Evolutionary conservation across 1,140 invertebrate genomes (phyloP), one percentile per base, ranked within the genome.

Genomic region (Formica selysi): DNA sequence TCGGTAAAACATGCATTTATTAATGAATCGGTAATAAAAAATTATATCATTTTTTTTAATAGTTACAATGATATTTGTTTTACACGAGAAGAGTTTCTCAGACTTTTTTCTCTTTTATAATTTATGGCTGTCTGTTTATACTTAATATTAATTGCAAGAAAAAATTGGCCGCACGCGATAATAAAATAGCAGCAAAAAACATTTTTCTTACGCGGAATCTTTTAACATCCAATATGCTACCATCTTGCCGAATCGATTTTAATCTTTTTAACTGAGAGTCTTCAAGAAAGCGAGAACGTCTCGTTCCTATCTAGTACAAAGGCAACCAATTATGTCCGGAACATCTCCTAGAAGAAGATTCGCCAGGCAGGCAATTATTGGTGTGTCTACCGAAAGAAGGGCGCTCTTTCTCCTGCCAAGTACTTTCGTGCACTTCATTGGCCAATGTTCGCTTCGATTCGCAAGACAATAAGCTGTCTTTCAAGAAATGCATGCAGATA

Each of bases 301-400:
- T 65, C 68, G 48, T 83, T 73, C 26, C 59, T 59, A 76, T 81
- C 61, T 44, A 19, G 41, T 44, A 89, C 68, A 88, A 86, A 91
- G 64, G 87, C 79, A 90, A 89, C 71, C 88, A 91, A 91, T 91
- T 91, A 91, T 89, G 90, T 84, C 71, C 29, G 64, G 68, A 86
- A 86, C 81, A 68, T 81, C 73, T 86, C 68, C n/a, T 76, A 41
- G 61, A 62, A 87, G 67, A 54, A 85, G 79, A n/a, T 76, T 90
- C 85, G 68, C 74, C 84, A 54, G 74, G 26, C 78, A 59, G 62
- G 88, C 68, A 90, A 87, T 89, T 90, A 90, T 89, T 89, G 80
- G 41, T 62, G 44, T 62, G 83, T 81, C 87, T 74, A 57, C 51
- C 84, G 41, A 79, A 89, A 85, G 67, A 78, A 70, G 61, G 76